Conservation (phyloP, 1,140 invertebrate genomes). For the Megathymus violae region DNA sequence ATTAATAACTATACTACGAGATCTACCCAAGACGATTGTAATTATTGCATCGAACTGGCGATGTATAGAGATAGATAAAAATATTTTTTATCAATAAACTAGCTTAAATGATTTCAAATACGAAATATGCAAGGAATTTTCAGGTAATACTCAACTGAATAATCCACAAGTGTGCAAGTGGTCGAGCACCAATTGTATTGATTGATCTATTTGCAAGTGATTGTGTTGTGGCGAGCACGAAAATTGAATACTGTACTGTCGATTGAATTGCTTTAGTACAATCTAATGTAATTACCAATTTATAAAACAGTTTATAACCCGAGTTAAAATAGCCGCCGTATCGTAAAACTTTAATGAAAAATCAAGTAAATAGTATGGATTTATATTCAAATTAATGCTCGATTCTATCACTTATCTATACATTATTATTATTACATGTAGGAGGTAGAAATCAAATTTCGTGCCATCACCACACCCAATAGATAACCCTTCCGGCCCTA, state of each 20-base stretch:
- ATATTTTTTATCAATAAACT: conserved; percentile 13
- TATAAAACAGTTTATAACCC: no score
- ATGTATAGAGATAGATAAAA: conserved; percentile 4
- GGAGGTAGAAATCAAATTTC: conserved; percentile 5
- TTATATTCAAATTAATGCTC: no score
- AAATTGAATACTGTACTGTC: conserved; percentile 12
- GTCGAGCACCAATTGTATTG: conserved; percentile 3
- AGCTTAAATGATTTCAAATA: conserved; percentile 13
- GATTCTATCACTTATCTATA: no score
- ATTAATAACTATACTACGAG: conserved; percentile 18
- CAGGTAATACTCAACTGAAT: conserved; percentile 6
- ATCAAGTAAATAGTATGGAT: no score
- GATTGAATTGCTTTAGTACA: no score
- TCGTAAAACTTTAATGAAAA: no score
- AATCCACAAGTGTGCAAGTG: conserved; percentile 7
- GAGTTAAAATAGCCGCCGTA: no score
- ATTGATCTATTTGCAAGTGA: neutral
- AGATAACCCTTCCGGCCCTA: neutral
- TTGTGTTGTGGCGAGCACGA: neutral
- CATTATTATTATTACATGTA: neutral
- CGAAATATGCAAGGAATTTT: conserved; percentile 5
- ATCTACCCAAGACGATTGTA: conserved; percentile 25
- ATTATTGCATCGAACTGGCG: conserved; percentile 1
- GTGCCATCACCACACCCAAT: neutral
- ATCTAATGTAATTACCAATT: no score